Conservation (phyloP, 2,113 vertebrate genomes). For the Equus przewalskii region DNA sequence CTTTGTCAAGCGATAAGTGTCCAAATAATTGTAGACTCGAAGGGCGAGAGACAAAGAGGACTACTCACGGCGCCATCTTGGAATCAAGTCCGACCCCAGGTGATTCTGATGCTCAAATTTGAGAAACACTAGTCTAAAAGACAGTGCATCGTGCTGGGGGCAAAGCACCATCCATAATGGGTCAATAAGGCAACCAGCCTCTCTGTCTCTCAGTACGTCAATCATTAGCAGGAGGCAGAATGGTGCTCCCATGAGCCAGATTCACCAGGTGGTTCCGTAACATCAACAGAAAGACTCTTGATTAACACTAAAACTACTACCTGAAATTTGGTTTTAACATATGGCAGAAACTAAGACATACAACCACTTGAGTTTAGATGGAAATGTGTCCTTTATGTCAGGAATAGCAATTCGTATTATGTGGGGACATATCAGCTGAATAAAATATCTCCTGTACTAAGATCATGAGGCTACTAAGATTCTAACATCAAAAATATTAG, state of each 20-base stretch:
- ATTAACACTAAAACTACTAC: not conserved
- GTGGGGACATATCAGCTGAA: not conserved
- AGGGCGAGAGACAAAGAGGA: too few species aligned
- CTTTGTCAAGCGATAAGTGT: too few species aligned
- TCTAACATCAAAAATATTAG: not conserved
- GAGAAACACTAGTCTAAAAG: not conserved
- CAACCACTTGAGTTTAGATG: not conserved
- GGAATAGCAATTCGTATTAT: not conserved
- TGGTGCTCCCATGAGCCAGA: too few species aligned
- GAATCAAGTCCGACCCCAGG: too few species aligned
- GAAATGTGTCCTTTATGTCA: not conserved
- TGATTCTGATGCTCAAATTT: not conserved
- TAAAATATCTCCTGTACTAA: not conserved
- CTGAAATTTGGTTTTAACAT: not conserved
- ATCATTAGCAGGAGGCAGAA: not conserved
- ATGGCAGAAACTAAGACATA: not conserved
- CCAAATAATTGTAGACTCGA: too few species aligned
- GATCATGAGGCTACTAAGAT: not conserved
- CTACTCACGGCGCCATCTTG: too few species aligned
- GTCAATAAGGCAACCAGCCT: not conserved
- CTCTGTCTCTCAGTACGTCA: too few species aligned
- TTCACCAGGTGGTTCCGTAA: not conserved
- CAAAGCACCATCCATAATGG: rapidly evolving
- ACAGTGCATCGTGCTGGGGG: not conserved
- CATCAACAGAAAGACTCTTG: not conserved